Base-by-base conservation (phyloP, 2,113 vertebrate genomes). In the Cyprinodon brontotheroides region DNA sequence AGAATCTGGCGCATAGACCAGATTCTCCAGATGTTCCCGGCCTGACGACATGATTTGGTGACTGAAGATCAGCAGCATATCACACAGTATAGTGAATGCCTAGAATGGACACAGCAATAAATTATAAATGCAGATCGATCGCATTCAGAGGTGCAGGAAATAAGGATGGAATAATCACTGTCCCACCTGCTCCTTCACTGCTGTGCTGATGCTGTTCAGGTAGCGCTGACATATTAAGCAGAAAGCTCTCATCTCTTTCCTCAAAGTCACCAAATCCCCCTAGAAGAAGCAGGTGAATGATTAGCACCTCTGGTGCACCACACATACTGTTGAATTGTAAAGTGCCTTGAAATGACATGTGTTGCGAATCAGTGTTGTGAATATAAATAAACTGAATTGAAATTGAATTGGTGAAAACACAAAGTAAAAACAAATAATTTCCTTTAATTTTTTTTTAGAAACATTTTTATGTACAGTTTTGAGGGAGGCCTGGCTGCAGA, bases 151-250 rank as follows among this genome's bases (percentile, higher is more conserved):
- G 5, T 62, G 40, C 0, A 3, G 7, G 14, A 4, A 53, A 61
- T 20, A 77, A 37, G 11, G 2, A n/a, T 0, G 4, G 47, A 14
- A 59, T 64, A 40, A 17, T 47, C 22, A 22, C 61, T 59, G 72
- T 22, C 83, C 45, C 62, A 98, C 97, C 97, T 99, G 97, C 85
- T 99, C 97, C 89, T 99, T 99, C 70, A 99, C 97, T 86, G 96
- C 93, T 70, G 95, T 98, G 94, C 96, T 98, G 92, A 99, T 94
- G 78, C 96, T 98, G 89, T 95, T 96, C 77, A 99, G 92, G 92
- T 98, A 99, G 89, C 96, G 96, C 91, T 99, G 97, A 90, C 97
- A 99, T 88, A 99, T 97, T 89, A 99, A 94, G 90, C 95, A 98
- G 92, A 98, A 99, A 65, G 97, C 97, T 87, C 96, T 95, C 96